Evolutionary conservation across 2,888 invertebrate genomes (phyloP).

Genomic region (Amaurobius ferox): DNA sequence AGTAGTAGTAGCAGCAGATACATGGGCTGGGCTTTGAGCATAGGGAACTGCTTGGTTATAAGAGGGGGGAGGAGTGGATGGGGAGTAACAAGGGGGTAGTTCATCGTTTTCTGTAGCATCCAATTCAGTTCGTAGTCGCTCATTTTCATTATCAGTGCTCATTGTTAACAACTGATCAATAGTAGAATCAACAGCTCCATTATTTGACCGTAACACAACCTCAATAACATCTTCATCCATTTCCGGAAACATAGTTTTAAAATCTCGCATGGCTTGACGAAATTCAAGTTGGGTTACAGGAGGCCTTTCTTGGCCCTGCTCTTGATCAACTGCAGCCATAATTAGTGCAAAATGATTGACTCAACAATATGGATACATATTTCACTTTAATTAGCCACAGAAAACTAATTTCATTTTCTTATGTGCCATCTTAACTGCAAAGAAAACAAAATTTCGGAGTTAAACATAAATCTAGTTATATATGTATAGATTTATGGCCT

Average conservation of each 20-base stretch:
- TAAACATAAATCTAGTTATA: too few relatives aligned
- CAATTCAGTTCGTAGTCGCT: constrained; percentile 83
- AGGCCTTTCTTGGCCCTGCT: constrained; percentile 70
- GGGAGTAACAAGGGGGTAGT: constrained; percentile 74
- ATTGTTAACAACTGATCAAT: constrained; percentile 93
- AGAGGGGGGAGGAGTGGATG: constrained; percentile 75
- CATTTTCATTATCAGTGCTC: constrained; percentile 90
- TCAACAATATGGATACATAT: neutral
- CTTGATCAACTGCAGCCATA: constrained; percentile 62
- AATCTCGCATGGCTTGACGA: constrained; percentile 91
- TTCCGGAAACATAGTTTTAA: constrained; percentile 93
- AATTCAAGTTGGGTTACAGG: constrained; percentile 82
- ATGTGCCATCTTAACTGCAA: neutral
- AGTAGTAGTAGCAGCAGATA: constrained; percentile 12
- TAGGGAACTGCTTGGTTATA: constrained; percentile 75
- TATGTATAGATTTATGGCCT: too few relatives aligned
- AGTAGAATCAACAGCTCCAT: constrained; percentile 88
- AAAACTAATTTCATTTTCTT: neutral
- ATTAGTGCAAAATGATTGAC: neutral
- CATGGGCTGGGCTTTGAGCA: constrained; percentile 61
- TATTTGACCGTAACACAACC: constrained; percentile 79
- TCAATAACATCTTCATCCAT: constrained; percentile 94
- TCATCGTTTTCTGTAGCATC: constrained; percentile 74
- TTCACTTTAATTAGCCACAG: neutral
- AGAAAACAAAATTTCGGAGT: neutral